Evolutionary conservation across 2,888 invertebrate genomes (phyloP), one percentile per base, ranked within the genome.

Genomic region (Melipona bicolor): DNA sequence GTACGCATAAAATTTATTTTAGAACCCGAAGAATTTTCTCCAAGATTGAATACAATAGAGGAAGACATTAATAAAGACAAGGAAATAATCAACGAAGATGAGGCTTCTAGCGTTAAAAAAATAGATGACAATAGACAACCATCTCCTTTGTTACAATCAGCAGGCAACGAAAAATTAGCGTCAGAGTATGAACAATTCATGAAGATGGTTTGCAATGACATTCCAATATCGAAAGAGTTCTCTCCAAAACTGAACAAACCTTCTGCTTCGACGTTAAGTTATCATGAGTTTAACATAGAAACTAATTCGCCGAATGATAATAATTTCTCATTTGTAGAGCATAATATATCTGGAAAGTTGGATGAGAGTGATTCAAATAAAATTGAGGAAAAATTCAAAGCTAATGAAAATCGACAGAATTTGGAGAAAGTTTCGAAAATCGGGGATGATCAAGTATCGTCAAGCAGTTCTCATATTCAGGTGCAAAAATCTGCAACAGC

Each of bases 121-220:
- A 32, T 59, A 9, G 83, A 88, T 4, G 75, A 81, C 43, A 77
- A 71, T 13, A 77, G 85, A 75, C 50, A 78, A 54, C 69, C 87
- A 2, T 84, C 88, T 13, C 69, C 79, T 19, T 77, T 73, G 11
- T 65, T 85, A 15, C 77, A 78, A 0, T 71, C 90, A 19, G 77
- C 90, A 2, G 91, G 91, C 17, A 91, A 92, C 43, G 93, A 94
- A 62, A 95, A 95, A 82, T 91, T 95, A 52, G 95, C 93, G 0
- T 95, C 95, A 4, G 96, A 96, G 88, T 96, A 96, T 85, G 96
- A 96, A 89, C 95, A 96, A 88, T 96, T 96, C 84, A 95, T 96
- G 94, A 96, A 96, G 91, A 95, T 95, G 87, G 95, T 96, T 3
- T 94, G 94, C 72, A 93, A 93, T 43, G 94, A 94, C 80, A 89